phyloP scores from a whole-genome alignment of 2,113 vertebrate genomes.

The Scopus umbretta region DNA sequence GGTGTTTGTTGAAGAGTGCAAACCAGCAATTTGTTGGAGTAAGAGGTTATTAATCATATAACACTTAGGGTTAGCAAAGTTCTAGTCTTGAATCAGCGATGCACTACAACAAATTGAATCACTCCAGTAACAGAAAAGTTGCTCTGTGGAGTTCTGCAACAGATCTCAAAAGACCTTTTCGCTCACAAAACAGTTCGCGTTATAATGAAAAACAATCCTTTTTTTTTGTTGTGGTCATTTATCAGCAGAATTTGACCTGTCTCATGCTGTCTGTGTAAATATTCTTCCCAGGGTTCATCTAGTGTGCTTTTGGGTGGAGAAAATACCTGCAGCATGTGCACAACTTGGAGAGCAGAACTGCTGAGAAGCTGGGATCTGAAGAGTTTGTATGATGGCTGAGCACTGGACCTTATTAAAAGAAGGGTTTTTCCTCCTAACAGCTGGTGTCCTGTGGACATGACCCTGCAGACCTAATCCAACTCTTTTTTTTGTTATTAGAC shows the following conservation, averaged over 20 bases:
- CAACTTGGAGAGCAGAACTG: background rate
- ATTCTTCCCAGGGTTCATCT: background rate
- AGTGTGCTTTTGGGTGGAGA: background rate
- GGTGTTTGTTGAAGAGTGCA: conserved; percentile 21
- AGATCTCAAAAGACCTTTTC: conserved; percentile 18
- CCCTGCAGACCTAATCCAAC: background rate
- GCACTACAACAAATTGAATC: conserved; percentile 54
- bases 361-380: background rate
- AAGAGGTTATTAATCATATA: conserved; percentile 56
- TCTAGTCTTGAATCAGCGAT: conserved; percentile 35
- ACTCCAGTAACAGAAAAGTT: background rate
- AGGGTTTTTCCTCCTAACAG: background rate
- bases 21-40: conserved; percentile 33
- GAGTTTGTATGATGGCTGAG: background rate
- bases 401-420: background rate
- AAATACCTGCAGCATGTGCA: background rate
- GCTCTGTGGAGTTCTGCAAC: background rate
- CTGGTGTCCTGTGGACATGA: background rate
- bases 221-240: background rate
- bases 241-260: background rate
- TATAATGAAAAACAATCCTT: background rate
- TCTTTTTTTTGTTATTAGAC: background rate
- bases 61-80: conserved; percentile 42
- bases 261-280: background rate
- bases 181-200: background rate